Conservation (phyloP, 2,113 vertebrate genomes). For the Sylvia atricapilla region DNA sequence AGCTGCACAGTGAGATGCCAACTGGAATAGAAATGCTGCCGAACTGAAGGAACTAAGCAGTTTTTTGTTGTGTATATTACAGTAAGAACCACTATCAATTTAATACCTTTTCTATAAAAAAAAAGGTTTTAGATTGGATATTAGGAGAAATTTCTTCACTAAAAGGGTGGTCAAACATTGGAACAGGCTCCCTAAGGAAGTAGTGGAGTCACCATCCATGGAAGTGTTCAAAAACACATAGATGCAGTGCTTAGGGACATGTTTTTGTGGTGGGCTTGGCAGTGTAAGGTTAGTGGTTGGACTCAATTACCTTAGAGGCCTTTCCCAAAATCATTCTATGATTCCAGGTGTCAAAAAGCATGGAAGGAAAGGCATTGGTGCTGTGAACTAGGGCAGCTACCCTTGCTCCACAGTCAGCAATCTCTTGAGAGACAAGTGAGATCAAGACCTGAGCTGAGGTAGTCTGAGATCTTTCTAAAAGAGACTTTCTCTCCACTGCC, state of each 20-base stretch:
- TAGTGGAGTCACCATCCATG: not conserved
- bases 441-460: not conserved
- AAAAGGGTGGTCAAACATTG: not conserved
- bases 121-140: not conserved
- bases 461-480: not conserved
- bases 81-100: not conserved
- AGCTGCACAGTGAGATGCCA: not conserved
- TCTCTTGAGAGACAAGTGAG: not conserved
- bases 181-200: not conserved
- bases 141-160: not conserved
- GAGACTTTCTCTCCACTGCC: not conserved
- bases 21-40: not conserved
- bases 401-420: not conserved
- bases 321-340: not conserved
- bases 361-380: not conserved
- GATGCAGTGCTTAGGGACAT: not conserved
- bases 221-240: not conserved
- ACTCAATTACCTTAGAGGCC: not conserved
- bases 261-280: not conserved
- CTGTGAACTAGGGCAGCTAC: not conserved
- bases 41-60: not conserved
- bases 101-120: not conserved
- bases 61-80: not conserved
- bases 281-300: not conserved
- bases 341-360: not conserved